These are phyloP conservation scores for Cygnus atratus DNA, from an alignment of 2,113 vertebrate species.

Conservation along the genomic window DNA sequence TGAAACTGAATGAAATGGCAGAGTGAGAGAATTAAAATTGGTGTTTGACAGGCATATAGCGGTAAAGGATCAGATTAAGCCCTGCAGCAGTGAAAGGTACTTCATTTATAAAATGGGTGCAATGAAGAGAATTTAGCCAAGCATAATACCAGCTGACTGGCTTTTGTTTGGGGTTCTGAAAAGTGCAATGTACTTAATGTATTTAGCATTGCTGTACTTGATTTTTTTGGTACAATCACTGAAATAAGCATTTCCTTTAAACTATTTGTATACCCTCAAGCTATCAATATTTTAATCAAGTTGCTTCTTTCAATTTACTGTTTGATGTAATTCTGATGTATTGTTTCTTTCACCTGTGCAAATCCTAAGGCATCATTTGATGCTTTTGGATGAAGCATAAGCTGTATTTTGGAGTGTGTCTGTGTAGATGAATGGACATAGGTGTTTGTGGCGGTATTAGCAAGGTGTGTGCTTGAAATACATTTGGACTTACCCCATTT, in stretches of 20 bases:
- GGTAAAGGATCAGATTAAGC: not conserved
- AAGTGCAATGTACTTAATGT: not conserved
- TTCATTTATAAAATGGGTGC: not conserved
- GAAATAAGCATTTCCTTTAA: not conserved
- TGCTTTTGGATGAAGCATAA: no score
- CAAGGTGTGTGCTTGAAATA: not conserved
- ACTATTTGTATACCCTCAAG: not conserved
- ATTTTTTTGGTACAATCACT: not conserved
- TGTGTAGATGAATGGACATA: not conserved
- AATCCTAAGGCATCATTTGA: no score
- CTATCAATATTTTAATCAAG: not conserved
- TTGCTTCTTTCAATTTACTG: not conserved
- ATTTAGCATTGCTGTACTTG: not conserved
- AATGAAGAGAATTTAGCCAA: not conserved
- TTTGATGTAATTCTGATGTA: no score
- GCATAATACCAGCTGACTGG: no score
- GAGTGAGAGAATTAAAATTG: not conserved
- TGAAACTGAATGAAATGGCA: not conserved
- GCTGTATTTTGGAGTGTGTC: not conserved
- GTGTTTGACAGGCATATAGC: not conserved
- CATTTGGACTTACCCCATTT: not conserved
- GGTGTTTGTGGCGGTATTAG: not conserved
- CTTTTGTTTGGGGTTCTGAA: not conserved
- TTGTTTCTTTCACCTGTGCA: no score
- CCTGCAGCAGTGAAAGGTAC: not conserved